Evolutionary conservation across 2,113 vertebrate genomes (phyloP).

Genomic region (Corynorhinus townsendii): DNA sequence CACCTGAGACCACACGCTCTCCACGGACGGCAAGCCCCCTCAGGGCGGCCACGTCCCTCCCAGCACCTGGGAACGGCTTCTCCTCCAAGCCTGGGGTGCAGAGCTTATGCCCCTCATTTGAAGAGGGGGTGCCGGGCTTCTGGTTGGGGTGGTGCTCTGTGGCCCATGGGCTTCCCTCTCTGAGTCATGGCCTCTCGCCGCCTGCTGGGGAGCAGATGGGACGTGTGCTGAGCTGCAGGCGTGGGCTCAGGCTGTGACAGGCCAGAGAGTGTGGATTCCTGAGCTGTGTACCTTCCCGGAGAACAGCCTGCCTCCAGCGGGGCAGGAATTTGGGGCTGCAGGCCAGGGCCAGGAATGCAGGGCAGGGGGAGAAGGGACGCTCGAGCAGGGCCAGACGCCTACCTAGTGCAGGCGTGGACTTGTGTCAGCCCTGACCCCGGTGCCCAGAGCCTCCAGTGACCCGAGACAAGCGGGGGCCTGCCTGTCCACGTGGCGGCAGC

Average conservation of each 20-base stretch:
- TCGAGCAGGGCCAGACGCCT: background rate
- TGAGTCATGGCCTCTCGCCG: background rate
- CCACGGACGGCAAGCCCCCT: too few relatives aligned
- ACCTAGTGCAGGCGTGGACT: background rate
- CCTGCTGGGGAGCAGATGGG: background rate
- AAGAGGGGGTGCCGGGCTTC: background rate
- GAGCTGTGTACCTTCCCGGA: background rate
- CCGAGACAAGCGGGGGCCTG: background rate
- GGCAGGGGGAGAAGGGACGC: background rate
- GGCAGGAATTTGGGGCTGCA: slow-evolving; percentile 40
- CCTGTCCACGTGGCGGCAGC: background rate
- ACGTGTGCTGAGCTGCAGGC: background rate
- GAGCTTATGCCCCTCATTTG: rapidly evolving
- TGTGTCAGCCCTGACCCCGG: background rate
- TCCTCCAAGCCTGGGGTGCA: too few relatives aligned
- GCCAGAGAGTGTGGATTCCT: slow-evolving; percentile 62
- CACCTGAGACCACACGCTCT: background rate
- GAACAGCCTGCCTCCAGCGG: background rate
- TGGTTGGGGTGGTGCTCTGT: background rate
- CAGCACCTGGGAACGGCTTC: background rate
- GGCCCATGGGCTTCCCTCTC: background rate
- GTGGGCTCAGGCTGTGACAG: slow-evolving; percentile 25
- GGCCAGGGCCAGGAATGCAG: slow-evolving; percentile 9
- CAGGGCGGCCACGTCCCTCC: rapidly evolving
- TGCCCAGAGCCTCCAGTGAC: background rate